These are phyloP conservation scores for Micrasema minimum DNA, from an alignment of 1,140 invertebrate genomes.

Conservation along the genomic window DNA sequence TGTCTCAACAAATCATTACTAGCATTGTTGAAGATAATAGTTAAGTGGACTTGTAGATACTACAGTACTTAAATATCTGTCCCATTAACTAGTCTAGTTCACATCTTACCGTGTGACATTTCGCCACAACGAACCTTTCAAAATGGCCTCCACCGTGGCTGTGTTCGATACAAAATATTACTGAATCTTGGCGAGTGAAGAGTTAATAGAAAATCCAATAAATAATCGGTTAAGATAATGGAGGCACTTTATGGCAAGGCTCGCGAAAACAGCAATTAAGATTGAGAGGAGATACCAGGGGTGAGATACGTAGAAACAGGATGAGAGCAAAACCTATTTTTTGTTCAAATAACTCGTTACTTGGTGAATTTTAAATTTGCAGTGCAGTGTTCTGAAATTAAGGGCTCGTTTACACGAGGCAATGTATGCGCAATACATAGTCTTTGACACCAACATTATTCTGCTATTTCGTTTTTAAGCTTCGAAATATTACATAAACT, in stretches of 20 bases:
- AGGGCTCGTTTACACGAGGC: not conserved
- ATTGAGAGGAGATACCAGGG: slow-evolving; percentile 11
- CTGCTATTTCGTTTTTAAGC: not conserved
- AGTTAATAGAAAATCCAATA: slow-evolving; percentile 10
- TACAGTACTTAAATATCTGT: not conserved
- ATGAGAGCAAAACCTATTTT: not conserved
- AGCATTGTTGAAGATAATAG: not conserved
- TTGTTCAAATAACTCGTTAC: not conserved
- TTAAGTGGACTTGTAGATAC: not conserved
- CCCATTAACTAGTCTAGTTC: not conserved
- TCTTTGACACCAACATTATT: not conserved
- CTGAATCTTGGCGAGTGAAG: not conserved
- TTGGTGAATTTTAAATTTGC: not conserved
- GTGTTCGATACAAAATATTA: not conserved
- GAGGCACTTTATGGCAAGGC: slow-evolving; percentile 4
- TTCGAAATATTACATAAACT: not conserved
- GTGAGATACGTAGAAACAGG: not conserved
- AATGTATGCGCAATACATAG: not conserved
- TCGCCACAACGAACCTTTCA: no score
- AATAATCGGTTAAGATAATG: not conserved
- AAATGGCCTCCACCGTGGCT: not conserved
- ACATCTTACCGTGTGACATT: not conserved
- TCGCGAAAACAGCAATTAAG: not conserved
- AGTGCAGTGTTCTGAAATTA: not conserved
- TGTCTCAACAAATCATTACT: no score